Evolutionary conservation across 30 jellyfish, hydroid and myxozoan species (phyloP).

Genomic region (Catostylus mosaicus): DNA sequence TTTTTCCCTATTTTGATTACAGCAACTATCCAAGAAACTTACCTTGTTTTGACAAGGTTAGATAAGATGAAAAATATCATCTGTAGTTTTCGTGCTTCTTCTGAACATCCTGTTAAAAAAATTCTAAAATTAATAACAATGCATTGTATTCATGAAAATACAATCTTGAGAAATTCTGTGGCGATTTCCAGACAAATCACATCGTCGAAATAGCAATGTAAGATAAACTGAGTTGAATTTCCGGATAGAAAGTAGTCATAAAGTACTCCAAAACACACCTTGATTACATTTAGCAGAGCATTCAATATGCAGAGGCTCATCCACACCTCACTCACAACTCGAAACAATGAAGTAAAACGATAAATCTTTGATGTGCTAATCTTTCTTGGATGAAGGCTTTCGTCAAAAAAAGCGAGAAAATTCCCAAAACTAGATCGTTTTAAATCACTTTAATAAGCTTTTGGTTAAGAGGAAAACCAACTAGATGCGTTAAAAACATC

Average conservation of each 20-base stretch:
- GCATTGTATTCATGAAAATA: no score
- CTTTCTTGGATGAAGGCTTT: not conserved
- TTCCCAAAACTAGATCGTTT: not conserved
- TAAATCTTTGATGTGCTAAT: not conserved
- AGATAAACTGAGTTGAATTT: no score
- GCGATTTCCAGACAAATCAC: not conserved
- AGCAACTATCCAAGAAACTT: no score
- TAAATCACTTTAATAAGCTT: not conserved
- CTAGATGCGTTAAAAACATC: not conserved
- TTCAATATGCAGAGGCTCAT: no score
- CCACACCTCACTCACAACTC: not conserved
- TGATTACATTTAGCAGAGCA: no score
- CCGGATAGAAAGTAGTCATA: no score
- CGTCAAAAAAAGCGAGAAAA: not conserved
- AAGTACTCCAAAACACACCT: no score
- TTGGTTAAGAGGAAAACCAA: not conserved
- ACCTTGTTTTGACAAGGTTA: not conserved
- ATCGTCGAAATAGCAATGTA: no score
- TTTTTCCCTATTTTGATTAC: no score
- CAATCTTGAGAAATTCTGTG: no score
- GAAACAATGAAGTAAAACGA: not conserved
- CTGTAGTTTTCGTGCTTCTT: not conserved
- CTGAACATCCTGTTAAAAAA: not conserved
- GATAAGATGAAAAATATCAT: not conserved
- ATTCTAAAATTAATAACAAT: no score